Conservation (phyloP, 2,888 invertebrate species). For the Phania funesta region DNA sequence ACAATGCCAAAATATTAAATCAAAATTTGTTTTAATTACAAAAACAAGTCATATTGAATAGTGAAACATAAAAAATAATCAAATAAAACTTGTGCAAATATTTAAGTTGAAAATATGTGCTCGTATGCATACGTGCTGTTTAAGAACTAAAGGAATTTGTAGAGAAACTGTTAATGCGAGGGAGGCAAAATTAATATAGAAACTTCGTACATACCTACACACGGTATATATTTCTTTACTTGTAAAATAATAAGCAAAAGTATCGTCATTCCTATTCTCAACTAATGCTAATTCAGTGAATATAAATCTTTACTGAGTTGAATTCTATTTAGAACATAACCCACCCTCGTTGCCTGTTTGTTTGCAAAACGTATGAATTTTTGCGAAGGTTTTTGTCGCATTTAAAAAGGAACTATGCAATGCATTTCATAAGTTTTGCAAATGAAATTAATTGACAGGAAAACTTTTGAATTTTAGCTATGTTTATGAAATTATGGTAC, state of each 20-base stretch:
- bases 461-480: conserved; percentile 61
- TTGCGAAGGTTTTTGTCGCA: conserved; percentile 49
- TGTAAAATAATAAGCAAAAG: neutral
- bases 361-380: conserved; percentile 7
- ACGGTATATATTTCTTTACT: no score
- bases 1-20: neutral
- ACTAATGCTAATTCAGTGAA: neutral
- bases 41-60: conserved; percentile 11
- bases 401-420: conserved; percentile 57
- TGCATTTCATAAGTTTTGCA: conserved; percentile 64
- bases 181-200: no score
- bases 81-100: conserved; percentile 1
- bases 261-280: neutral
- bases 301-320: neutral
- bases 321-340: neutral
- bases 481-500: conserved; percentile 32
- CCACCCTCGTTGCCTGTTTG: neutral
- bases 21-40: neutral
- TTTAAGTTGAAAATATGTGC: neutral
- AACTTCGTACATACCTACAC: no score
- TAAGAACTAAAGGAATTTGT: neutral
- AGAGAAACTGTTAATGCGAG: no score
- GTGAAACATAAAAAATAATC: neutral
- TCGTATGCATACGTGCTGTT: neutral
- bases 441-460: conserved; percentile 67